Percentiles rank a stretch among this genome's conserved stretches.
These are phyloP conservation scores for Addax nasomaculatus DNA, from an alignment of 2,113 vertebrate genomes.

Conservation along the genomic window DNA sequence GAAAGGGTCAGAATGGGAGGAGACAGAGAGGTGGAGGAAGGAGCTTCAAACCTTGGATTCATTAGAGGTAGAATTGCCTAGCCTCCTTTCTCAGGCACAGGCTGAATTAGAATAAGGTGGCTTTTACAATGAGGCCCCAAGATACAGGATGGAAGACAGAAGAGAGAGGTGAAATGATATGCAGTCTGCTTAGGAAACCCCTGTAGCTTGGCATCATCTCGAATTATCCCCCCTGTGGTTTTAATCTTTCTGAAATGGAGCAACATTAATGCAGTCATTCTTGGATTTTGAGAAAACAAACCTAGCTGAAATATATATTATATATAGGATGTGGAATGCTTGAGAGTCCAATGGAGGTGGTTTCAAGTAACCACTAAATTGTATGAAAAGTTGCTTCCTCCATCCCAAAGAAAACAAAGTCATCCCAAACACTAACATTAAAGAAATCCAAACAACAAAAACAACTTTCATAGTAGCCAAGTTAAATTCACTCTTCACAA, in stretches of 20 bases:
- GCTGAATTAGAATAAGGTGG: not conserved
- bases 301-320: slow-evolving; percentile 1
- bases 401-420: slow-evolving; percentile 33
- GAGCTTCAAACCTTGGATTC: not conserved
- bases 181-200: not conserved
- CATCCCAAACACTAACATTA: slow-evolving; percentile 32
- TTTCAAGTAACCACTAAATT: slow-evolving; percentile 32
- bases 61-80: not conserved
- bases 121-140: not conserved
- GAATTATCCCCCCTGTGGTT: slow-evolving; percentile 25
- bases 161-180: not conserved
- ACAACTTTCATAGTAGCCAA: slow-evolving; percentile 26
- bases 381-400: slow-evolving; percentile 36
- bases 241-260: slow-evolving; percentile 28
- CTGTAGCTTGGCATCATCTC: not conserved
- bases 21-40: not conserved
- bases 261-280: slow-evolving; percentile 47
- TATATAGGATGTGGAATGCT: not conserved
- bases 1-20: not conserved
- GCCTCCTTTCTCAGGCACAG: not conserved
- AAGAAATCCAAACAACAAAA: slow-evolving; percentile 58
- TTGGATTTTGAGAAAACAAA: slow-evolving; percentile 52
- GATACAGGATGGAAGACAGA: not conserved
- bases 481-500: slow-evolving; percentile 47
- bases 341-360: not conserved